Evolutionary conservation across 2,888 invertebrate species (phyloP).

Genomic region (Alentia gelatinosa): DNA sequence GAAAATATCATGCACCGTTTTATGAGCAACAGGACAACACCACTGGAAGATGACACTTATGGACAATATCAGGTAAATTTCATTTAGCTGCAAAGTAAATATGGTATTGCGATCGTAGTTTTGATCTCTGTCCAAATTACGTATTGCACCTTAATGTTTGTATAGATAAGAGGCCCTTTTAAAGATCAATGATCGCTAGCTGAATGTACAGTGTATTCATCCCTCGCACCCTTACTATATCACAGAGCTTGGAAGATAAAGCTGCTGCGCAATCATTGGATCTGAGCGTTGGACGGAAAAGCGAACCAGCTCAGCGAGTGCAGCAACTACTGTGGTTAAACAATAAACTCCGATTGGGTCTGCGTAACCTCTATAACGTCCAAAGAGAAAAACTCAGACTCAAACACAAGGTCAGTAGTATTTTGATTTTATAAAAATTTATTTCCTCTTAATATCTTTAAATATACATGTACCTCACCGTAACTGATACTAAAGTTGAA

Average conservation of each 20-base stretch:
- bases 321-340: constrained; percentile 75
- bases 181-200: too few species aligned
- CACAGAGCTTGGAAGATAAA: not conserved
- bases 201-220: too few species aligned
- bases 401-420: constrained; percentile 69
- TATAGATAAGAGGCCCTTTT: too few species aligned
- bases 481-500: too few species aligned
- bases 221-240: too few species aligned
- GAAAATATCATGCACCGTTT: constrained; percentile 73
- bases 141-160: too few species aligned
- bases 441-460: too few species aligned
- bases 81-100: not conserved
- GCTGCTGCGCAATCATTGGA: not conserved
- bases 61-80: constrained; percentile 47
- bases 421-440: not conserved
- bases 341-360: constrained; percentile 74
- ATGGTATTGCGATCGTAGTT: too few species aligned
- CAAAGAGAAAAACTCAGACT: constrained; percentile 71
- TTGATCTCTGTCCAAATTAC: too few species aligned
- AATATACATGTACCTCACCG: too few species aligned
- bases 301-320: constrained; percentile 66
- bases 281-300: not conserved
- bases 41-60: constrained; percentile 62
- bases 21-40: constrained; percentile 66
- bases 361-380: constrained; percentile 71